These are phyloP conservation scores for Tenualosa ilisha DNA, from an alignment of 2,797 vertebrate genomes.

Conservation along the genomic window DNA sequence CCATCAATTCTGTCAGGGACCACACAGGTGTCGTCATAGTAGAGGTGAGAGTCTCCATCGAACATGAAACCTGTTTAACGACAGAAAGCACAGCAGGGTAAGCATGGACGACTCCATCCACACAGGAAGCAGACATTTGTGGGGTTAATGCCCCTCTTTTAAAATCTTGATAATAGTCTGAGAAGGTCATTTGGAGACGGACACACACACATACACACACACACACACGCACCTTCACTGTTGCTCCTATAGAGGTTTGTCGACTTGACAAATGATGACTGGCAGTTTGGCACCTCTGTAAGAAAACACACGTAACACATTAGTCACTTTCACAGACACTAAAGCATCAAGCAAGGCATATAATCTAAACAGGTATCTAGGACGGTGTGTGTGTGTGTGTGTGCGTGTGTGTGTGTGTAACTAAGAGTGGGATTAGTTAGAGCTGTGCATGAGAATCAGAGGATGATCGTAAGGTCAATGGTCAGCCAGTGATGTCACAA, in stretches of 20 bases:
- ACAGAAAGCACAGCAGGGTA: background rate
- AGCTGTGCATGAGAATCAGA: background rate
- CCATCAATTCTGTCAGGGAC: slow-evolving; percentile 90
- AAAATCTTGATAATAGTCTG: too few species aligned
- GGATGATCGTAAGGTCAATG: background rate
- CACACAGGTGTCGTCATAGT: slow-evolving; percentile 89
- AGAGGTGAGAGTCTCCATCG: slow-evolving; percentile 83
- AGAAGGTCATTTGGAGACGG: too few species aligned
- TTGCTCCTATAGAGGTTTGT: slow-evolving; percentile 76
- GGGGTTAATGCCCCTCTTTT: too few species aligned
- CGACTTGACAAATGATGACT: slow-evolving; percentile 82
- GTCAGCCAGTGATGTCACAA: background rate
- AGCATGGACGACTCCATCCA: too few species aligned
- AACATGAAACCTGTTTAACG: slow-evolving; percentile 76
- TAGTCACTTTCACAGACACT: background rate
- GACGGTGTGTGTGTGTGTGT: background rate
- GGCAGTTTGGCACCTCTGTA: slow-evolving; percentile 91
- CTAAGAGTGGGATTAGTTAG: background rate
- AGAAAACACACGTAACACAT: slow-evolving; percentile 39
- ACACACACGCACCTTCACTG: slow-evolving; percentile 75
- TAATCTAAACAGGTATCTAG: background rate
- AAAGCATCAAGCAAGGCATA: background rate
- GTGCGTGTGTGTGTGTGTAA: background rate
- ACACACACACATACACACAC: background rate
- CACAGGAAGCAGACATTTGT: too few species aligned